These are phyloP conservation scores for Caiman crocodilus DNA, from an alignment of 2,797 vertebrate genomes.

Conservation along the genomic window DNA sequence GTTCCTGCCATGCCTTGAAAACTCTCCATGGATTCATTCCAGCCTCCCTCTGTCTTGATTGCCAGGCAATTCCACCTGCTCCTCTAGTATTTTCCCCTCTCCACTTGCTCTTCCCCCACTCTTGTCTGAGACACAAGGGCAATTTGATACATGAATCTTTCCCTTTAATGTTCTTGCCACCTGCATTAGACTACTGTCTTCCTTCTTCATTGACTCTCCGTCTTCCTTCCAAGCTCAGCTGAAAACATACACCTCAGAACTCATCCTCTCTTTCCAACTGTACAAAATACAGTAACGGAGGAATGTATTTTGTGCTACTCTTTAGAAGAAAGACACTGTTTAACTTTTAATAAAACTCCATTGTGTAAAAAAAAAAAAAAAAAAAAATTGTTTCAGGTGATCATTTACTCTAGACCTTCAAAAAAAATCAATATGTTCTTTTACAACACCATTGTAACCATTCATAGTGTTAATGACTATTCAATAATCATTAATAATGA, in stretches of 20 bases:
- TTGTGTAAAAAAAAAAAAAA: background rate
- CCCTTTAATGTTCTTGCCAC: background rate
- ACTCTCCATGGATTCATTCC: background rate
- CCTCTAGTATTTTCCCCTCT: background rate
- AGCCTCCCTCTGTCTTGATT: background rate
- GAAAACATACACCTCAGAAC: background rate
- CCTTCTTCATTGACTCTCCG: background rate
- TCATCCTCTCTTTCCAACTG: background rate
- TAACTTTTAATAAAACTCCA: background rate
- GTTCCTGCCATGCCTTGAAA: background rate
- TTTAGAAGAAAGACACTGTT: slow-evolving; percentile 10
- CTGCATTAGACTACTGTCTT: rapidly evolving
- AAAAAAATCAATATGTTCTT: slow-evolving; percentile 17
- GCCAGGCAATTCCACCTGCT: background rate
- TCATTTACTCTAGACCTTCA: slow-evolving; percentile 49
- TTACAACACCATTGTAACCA: background rate
- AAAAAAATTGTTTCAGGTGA: slow-evolving; percentile 24
- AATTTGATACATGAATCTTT: background rate
- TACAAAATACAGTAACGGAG: slow-evolving; percentile 4
- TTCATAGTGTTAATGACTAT: background rate
- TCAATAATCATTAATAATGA: slow-evolving; percentile 43
- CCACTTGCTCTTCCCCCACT: background rate
- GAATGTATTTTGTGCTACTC: background rate
- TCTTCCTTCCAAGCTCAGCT: background rate
- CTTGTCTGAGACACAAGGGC: background rate